Base-by-base conservation (phyloP, 2,113 vertebrate genomes). In the Polypterus senegalus region DNA sequence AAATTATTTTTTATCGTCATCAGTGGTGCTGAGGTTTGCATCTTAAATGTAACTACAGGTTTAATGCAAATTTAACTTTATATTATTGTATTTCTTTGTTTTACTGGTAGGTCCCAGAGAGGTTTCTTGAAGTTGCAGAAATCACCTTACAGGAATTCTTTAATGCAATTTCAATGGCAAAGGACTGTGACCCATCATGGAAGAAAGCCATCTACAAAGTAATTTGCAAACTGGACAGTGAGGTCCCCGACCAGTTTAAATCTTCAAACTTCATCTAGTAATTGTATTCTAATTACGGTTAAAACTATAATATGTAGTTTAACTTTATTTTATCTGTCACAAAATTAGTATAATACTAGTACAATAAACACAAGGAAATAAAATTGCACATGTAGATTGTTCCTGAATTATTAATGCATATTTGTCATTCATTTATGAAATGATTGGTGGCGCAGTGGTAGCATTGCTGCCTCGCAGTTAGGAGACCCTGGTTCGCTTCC, bases 171-270 rank as follows among this genome's bases (percentile, higher is more conserved):
- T 86, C 85, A 49, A 61, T 83, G 0, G 81, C 90, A 71, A 97
- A 90, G 87, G 95, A 98, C 3, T 79, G 86, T 0, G 95, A 97
- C 71, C 89, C 93, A 10, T 97, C 93, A 8, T 98, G 95, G 95
- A 98, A 98, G 73, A 98, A 98, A 79, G 88, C 92, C 67, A 98
- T 97, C 74, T 98, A 98, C 81, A 98, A 98, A 83, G 91, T 96
- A 45, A 98, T 98, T 86, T 96, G 94, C 27, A 98, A 97, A 82
- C 84, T 97, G 74, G 95, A 97, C 83, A 91, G 88, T 5, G 87
- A 93, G 57, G 90, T 97, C 59, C 95, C 95, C 0, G 91, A 94
- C 46, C 85, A 82, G 57, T 93, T 98, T 80, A 97, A 93, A 81
- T 89, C 89, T 1, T 73, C 87, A 4, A 76, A 77, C 61, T 92